Evolutionary conservation across 2,797 vertebrate genomes (phyloP).

Genomic region (Danio aesculapii): DNA sequence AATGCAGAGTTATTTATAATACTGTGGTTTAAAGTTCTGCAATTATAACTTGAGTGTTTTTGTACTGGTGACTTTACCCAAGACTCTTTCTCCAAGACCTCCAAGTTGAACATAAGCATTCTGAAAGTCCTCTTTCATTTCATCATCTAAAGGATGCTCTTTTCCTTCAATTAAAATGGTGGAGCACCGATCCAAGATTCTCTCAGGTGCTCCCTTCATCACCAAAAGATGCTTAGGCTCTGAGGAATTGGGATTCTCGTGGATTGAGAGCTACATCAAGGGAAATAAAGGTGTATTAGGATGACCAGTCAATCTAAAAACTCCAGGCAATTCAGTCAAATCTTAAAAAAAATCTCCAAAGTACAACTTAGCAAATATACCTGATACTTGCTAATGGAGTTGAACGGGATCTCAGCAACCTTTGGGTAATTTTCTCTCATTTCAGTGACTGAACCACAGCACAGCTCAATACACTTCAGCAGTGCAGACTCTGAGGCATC

Average conservation of each 20-base stretch:
- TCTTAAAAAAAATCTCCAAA: not conserved
- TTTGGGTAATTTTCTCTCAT: slow-evolving; percentile 80
- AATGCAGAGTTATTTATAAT: not conserved
- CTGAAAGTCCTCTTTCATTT: slow-evolving; percentile 93
- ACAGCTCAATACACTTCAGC: slow-evolving; percentile 94
- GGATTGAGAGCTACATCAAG: slow-evolving; percentile 86
- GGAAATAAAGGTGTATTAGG: not conserved
- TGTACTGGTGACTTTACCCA: slow-evolving; percentile 72
- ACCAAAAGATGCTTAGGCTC: slow-evolving; percentile 89
- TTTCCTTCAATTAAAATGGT: slow-evolving; percentile 90
- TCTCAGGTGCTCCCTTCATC: slow-evolving; percentile 94
- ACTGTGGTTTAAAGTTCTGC: not conserved
- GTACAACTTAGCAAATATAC: slow-evolving; percentile 66
- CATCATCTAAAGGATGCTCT: slow-evolving; percentile 87
- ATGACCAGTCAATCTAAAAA: not conserved
- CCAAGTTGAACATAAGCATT: slow-evolving; percentile 92
- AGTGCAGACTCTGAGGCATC: slow-evolving; percentile 95
- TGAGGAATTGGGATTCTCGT: slow-evolving; percentile 79
- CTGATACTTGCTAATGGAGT: slow-evolving; percentile 93
- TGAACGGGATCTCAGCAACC: slow-evolving; percentile 75
- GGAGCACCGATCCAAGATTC: slow-evolving; percentile 91
- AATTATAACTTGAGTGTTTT: not conserved
- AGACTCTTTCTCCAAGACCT: slow-evolving; percentile 90
- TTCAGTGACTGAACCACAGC: slow-evolving; percentile 89
- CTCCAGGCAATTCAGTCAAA: not conserved